A percentile compares a stretch with the other conserved stretches of the same genome.
Evolutionary conservation across 1,140 invertebrate genomes (phyloP).

Genomic region (Cherax destructor): DNA sequence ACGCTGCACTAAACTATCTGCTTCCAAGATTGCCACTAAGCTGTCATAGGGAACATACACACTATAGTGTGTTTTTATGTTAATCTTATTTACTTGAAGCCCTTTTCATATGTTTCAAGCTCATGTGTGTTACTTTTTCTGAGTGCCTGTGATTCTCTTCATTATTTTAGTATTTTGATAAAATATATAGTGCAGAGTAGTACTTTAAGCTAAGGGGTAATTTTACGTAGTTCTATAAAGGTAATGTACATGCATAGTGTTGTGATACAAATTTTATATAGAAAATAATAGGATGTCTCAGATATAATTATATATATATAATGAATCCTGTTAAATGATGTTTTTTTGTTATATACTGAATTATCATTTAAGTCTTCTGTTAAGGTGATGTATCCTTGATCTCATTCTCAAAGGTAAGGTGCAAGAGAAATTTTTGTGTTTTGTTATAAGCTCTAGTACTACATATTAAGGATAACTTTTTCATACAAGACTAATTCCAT

Average conservation of each 20-base stretch:
- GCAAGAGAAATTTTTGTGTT: not conserved
- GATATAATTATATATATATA: not conserved
- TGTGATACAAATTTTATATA: conserved; percentile 1
- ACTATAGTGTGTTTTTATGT: not conserved
- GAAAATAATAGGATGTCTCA: not conserved
- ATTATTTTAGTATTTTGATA: not conserved
- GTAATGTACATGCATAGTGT: not conserved
- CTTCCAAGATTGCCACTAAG: conserved; percentile 48
- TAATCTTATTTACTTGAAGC: not conserved
- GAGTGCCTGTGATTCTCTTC: not conserved
- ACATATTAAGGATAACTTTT: too few species aligned
- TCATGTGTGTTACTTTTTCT: not conserved
- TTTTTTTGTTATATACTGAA: not conserved
- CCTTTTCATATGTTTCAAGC: not conserved
- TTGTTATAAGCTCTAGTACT: too few species aligned
- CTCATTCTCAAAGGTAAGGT: not conserved
- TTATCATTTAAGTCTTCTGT: not conserved
- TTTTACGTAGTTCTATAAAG: not conserved
- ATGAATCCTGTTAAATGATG: not conserved
- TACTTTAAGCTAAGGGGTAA: not conserved
- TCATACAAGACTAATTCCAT: too few species aligned
- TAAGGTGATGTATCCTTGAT: not conserved
- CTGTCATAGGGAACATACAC: conserved; percentile 31
- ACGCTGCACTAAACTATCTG: conserved; percentile 27
- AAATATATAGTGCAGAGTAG: not conserved